Percentiles rank a stretch among this genome's conserved stretches.
phyloP scores from a whole-genome alignment of 2,888 invertebrate genomes.

The Ctena decussata region DNA sequence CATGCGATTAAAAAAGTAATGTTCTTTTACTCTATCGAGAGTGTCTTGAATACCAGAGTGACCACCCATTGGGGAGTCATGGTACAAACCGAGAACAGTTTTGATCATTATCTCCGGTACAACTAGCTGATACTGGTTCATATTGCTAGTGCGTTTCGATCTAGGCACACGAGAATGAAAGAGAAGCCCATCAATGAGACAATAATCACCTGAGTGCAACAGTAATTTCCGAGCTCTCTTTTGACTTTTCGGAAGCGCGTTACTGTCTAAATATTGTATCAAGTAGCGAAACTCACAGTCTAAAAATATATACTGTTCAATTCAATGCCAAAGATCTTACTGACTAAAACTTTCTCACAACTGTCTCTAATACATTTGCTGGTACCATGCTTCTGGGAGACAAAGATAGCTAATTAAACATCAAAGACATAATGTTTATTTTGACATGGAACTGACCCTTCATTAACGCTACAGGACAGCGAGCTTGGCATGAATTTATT shows the following conservation, averaged over 20 bases:
- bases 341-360: too few species aligned
- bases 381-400: too few species aligned
- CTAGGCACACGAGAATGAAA: conserved; percentile 40
- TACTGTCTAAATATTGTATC: not conserved
- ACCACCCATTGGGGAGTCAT: conserved; percentile 38
- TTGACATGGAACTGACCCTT: too few species aligned
- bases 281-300: not conserved
- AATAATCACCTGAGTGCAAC: conserved; percentile 39
- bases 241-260: conserved; percentile 19
- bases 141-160: conserved; percentile 31
- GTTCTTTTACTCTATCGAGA: conserved; percentile 25
- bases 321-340: too few species aligned
- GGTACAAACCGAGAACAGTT: conserved; percentile 31
- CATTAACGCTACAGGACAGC: too few species aligned
- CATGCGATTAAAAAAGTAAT: conserved; percentile 37
- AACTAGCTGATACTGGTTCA: conserved; percentile 36
- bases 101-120: conserved; percentile 35
- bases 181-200: conserved; percentile 33
- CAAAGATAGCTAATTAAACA: too few species aligned
- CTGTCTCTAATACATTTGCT: too few species aligned
- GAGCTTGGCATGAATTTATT: too few species aligned
- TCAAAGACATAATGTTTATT: too few species aligned
- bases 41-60: conserved; percentile 50
- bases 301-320: too few species aligned
- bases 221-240: conserved; percentile 40